These are phyloP conservation scores for Trematocara stigmaticum DNA, from an alignment of 2,113 vertebrate genomes.

Conservation along the genomic window DNA sequence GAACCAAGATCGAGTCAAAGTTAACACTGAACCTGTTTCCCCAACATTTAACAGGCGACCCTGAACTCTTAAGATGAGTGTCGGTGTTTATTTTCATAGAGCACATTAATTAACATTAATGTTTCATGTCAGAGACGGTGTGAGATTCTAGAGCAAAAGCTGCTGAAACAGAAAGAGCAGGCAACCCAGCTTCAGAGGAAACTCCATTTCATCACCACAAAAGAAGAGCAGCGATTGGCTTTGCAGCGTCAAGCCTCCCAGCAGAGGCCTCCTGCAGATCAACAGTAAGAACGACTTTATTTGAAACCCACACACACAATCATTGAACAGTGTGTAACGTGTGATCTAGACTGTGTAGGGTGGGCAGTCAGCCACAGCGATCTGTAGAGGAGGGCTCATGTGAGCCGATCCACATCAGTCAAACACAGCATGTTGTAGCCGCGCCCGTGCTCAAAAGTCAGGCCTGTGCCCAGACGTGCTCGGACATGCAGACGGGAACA, in stretches of 20 bases:
- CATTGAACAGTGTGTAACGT: background rate
- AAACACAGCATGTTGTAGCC: background rate
- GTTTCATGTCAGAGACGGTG: constrained; percentile 49
- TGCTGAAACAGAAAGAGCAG: constrained; percentile 68
- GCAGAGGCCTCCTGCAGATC: constrained; percentile 65
- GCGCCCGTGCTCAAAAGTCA: background rate
- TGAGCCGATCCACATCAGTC: background rate
- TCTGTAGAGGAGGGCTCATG: background rate
- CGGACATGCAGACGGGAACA: background rate
- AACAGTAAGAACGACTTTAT: constrained; percentile 67
- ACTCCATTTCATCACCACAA: constrained; percentile 62
- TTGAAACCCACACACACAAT: background rate
- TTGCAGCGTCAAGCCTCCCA: constrained; percentile 71
- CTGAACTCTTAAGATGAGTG: background rate
- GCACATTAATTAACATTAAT: background rate
- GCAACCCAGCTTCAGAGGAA: constrained; percentile 75
- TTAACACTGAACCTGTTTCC: background rate
- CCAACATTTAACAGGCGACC: background rate
- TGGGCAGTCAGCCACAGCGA: rapidly evolving
- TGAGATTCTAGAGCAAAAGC: constrained; percentile 71
- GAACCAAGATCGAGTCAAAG: background rate
- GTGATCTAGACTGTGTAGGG: background rate
- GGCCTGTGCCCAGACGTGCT: rapidly evolving
- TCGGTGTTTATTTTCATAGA: background rate
- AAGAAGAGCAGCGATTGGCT: constrained; percentile 71